Evolutionary conservation across 2,888 invertebrate genomes (phyloP), one percentile per base, ranked within the genome.

Genomic region (Reticulitermes lucifugus): DNA sequence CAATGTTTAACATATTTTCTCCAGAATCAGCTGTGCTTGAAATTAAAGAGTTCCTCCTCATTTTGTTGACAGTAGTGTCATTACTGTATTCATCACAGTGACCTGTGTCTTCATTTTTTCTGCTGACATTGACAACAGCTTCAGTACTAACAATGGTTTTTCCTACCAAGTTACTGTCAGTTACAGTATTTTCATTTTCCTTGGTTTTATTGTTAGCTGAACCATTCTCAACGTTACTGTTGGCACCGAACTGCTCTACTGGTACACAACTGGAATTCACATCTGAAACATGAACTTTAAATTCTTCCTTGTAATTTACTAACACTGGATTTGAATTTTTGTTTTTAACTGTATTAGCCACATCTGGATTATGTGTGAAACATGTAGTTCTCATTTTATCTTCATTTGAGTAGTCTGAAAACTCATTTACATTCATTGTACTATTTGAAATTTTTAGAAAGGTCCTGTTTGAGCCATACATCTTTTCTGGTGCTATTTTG

Each of bases 321-420:
- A 77, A 46, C 14, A 77, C 4, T 6, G 77, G 51, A 77, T 46
- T 77, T 51, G 77, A 46, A 43, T 77, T 77, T 77, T 9, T 77
- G 14, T 77, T n/a, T 73, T 73, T 41, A 18, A 7, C 43, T 35
- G 6, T 41, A 46, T 43, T 77, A n/a, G 2, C 5, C 22, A 77
- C 10, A 43, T 77, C 46, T 7, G 77, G 46, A 43, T 22, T 77
- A 6, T n/a, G 2, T 35, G 73, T 6, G 21, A 73, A 35, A 21
- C 41, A 14, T 51, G 77, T 77, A 43, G 9, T 46, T n/a, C 14
- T 77, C 9, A n/a, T 43, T 25, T 77, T 43, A n/a, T 77, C 77
- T 46, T 12, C 25, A 41, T 35, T 41, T 35, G 41, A 73, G 18
- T 7, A 3, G 22, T 21, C 21, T 21, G 14, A 21, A 73, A 21